Base-by-base conservation (phyloP, 2,888 invertebrate species). In the Xestia sexstrigata region DNA sequence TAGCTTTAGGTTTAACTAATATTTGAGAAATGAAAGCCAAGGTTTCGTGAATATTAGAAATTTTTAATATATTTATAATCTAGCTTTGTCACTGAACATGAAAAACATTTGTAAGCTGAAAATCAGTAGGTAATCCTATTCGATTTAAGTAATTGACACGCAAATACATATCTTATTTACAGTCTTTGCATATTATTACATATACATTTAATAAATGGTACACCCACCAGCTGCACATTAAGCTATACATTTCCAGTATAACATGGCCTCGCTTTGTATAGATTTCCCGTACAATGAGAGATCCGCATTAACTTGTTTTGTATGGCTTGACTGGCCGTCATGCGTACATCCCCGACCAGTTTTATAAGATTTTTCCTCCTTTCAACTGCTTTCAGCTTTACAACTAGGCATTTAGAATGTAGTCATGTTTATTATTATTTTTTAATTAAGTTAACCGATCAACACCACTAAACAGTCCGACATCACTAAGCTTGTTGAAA, bases 401-500 rank as follows among this genome's bases (percentile, higher is more conserved):
- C 26, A 26, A 45, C 7, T 20, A 42, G 0, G 20, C 42, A 63
- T 78, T 42, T 17, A 26, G 11, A 62, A 42, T 30, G 30, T n/a
- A 52, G 20, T 52, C 30, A 52, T 45, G 11, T 11, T 23, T 47
- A 58, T n/a, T n/a, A n/a, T n/a, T n/a, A n/a, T n/a, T n/a, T n/a
- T n/a, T n/a, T n/a, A 13, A n/a, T 55, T 55, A 58, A 58, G 15
- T 76, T 11, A 30, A 76, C 26, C 5, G 26, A 49, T 76, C 30
- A 49, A 45, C 49, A 60, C 26, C 2, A 58, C 30, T 23, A 20
- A 42, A 13, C n/a, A 55, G n/a, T 26, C 55, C 6, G 26, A 15
- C 55, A 55, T 23, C 8, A 23, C 49, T 49, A 49, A 49, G 49
- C 23, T 55, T n/a, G 55, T n/a, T 55, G 11, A 55, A 55, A n/a